Conservation (phyloP, 2,888 invertebrate genomes). For the Cryptops parisi region DNA sequence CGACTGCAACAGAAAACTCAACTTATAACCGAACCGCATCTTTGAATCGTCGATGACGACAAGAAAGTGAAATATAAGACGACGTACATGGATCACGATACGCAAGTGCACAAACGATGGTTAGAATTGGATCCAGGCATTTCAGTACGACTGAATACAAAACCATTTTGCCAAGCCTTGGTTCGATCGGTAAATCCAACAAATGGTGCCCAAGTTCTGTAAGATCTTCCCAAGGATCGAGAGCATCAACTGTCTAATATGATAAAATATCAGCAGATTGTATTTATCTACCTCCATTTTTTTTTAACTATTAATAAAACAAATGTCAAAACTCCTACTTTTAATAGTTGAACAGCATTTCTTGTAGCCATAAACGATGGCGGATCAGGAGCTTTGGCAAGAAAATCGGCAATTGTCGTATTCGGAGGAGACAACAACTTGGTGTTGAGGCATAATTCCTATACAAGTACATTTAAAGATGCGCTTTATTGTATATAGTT, state of each 20-base stretch:
- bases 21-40: not conserved
- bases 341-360: slow-evolving; percentile 49
- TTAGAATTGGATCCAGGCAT: slow-evolving; percentile 82
- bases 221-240: slow-evolving; percentile 70
- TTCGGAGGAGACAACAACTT: slow-evolving; percentile 65
- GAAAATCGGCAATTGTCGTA: slow-evolving; percentile 63
- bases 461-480: no score
- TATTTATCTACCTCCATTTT: no score
- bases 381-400: slow-evolving; percentile 70
- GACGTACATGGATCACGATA: slow-evolving; percentile 45
- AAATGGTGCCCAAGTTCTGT: slow-evolving; percentile 78
- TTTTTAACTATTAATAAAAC: not conserved
- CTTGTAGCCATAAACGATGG: slow-evolving; percentile 62
- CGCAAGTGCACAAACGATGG: slow-evolving; percentile 74
- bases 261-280: no score
- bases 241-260: slow-evolving; percentile 60
- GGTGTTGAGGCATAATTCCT: slow-evolving; percentile 72
- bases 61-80: not conserved
- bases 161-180: slow-evolving; percentile 80
- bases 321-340: slow-evolving; percentile 26
- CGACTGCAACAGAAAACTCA: slow-evolving; percentile 26
- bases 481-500: no score
- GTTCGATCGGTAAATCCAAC: slow-evolving; percentile 82
- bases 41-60: not conserved
- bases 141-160: slow-evolving; percentile 76